phyloP scores from a whole-genome alignment of 1,140 invertebrate species.

The Drosophila serrata region DNA sequence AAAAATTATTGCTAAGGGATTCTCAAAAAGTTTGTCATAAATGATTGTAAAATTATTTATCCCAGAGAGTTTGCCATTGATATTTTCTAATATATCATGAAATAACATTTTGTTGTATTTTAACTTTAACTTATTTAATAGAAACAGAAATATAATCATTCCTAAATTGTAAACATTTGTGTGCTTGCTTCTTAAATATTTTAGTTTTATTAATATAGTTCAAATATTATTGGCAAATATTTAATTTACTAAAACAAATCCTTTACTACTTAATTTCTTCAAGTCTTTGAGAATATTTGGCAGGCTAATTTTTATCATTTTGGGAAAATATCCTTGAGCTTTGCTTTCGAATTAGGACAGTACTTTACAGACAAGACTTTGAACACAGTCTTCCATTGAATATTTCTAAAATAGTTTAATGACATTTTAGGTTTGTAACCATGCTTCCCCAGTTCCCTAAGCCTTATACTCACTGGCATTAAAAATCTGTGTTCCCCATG shows the following conservation, averaged over 20 bases:
- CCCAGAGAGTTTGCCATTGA: too few relatives aligned
- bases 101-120: neutral
- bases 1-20: too few relatives aligned
- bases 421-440: neutral
- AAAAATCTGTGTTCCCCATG: conserved; percentile 8
- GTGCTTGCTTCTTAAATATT: neutral
- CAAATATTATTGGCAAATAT: neutral
- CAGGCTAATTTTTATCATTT: neutral
- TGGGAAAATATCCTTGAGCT: too few relatives aligned
- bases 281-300: neutral
- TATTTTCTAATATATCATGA: neutral
- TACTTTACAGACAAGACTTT: neutral
- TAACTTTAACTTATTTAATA: neutral
- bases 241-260: too few relatives aligned
- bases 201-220: neutral
- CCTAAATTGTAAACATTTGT: too few relatives aligned
- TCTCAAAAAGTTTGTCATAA: too few relatives aligned
- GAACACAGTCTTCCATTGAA: neutral
- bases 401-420: conserved; percentile 1
- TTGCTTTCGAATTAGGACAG: neutral
- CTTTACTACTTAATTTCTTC: neutral
- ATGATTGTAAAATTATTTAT: too few relatives aligned
- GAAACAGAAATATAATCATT: neutral
- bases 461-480: neutral
- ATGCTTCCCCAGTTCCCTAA: neutral